Percentiles rank a stretch among this genome's conserved stretches.
Evolutionary conservation across 2,113 vertebrate genomes (phyloP).

Genomic region (Brienomyrus longianalis): DNA sequence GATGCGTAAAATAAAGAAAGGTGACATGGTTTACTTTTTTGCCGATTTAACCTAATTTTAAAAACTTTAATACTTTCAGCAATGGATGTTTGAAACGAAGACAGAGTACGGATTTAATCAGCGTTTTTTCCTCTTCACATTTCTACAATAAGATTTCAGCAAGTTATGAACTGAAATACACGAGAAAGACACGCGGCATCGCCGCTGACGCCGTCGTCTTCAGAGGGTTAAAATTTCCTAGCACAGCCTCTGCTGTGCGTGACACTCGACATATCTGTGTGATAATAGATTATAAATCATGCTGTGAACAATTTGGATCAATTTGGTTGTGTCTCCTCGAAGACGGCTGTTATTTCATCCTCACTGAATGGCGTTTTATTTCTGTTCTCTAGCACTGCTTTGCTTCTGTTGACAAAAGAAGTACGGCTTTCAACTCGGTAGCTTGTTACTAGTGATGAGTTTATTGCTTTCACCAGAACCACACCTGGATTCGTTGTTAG

Average conservation of each 20-base stretch:
- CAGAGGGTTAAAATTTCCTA: too few species aligned
- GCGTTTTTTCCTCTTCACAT: too few species aligned
- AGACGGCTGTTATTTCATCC: background rate
- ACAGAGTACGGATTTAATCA: too few species aligned
- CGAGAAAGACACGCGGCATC: too few species aligned
- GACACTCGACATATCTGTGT: background rate
- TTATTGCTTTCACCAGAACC: background rate
- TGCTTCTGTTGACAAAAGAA: background rate
- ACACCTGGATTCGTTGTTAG: background rate
- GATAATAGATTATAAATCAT: background rate
- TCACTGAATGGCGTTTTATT: background rate
- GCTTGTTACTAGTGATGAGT: background rate
- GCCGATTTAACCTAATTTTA: too few species aligned
- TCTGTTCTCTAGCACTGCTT: background rate
- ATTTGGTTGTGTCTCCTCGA: background rate
- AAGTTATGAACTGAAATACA: too few species aligned
- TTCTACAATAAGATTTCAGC: too few species aligned
- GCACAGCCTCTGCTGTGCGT: background rate
- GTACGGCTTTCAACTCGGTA: background rate
- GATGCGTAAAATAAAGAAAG: too few species aligned
- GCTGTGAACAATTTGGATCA: background rate
- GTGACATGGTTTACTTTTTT: too few species aligned
- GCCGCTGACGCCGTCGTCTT: too few species aligned
- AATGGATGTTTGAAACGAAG: too few species aligned
- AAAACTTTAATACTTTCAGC: too few species aligned